These are phyloP conservation scores for Cyphomyrus plagiostoma DNA, from an alignment of 2,113 vertebrate genomes.

Conservation along the genomic window DNA sequence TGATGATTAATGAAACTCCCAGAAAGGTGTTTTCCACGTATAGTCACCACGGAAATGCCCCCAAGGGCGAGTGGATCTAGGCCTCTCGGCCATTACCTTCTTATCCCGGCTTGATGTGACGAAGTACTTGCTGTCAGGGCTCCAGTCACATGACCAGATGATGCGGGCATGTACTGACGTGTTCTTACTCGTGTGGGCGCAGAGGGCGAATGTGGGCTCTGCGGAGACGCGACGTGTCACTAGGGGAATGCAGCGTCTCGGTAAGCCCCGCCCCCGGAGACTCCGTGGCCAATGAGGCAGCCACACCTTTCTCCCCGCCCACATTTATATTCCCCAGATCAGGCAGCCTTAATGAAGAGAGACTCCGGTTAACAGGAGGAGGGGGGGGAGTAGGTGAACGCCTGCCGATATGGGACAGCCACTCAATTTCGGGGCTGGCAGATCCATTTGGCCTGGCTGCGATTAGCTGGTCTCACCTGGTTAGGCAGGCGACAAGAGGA, in stretches of 20 bases:
- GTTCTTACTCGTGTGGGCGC: constrained; percentile 73
- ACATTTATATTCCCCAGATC: background rate
- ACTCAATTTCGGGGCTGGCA: background rate
- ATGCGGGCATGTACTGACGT: constrained; percentile 82
- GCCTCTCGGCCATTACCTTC: constrained; percentile 66
- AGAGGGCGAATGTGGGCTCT: constrained; percentile 75
- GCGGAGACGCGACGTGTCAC: constrained; percentile 38
- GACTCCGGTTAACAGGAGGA: background rate
- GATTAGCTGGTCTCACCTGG: constrained; percentile 23
- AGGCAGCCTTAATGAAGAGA: constrained; percentile 4
- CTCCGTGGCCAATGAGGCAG: background rate
- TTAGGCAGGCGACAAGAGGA: constrained; percentile 7
- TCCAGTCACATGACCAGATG: constrained; percentile 98
- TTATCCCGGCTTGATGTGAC: constrained; percentile 89
- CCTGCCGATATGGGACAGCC: background rate
- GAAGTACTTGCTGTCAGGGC: constrained; percentile 86
- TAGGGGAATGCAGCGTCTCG: background rate
- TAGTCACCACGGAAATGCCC: background rate
- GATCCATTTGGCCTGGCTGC: background rate
- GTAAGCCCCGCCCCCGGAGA: background rate
- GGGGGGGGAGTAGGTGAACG: background rate
- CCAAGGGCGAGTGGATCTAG: background rate
- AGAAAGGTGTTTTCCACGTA: background rate
- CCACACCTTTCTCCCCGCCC: background rate
- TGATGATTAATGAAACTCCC: background rate